Base-by-base conservation (phyloP, 2,113 vertebrate species). In the Excalfactoria chinensis region DNA sequence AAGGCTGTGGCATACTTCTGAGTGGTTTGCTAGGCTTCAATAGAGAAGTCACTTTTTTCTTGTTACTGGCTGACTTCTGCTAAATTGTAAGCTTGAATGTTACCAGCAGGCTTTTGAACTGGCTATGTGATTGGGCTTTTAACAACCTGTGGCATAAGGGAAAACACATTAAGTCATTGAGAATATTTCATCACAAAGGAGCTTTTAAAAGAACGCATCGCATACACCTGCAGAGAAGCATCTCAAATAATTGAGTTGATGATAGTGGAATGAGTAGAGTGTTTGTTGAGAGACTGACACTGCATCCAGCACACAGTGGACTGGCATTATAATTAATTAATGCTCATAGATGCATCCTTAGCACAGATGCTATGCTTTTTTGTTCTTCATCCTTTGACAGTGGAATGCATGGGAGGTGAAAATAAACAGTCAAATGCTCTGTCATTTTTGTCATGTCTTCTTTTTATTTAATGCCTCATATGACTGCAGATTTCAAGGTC, bases 301-400 rank as follows among this genome's bases (percentile, higher is more conserved):
- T 56, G 56, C 62, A 91, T 56, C 75, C 62, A 89, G 87, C 69
- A 77, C 84, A 81, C 44, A 76, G 71, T 93, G 72, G 75, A 71
- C 79, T 78, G 73, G 30, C 30, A 28, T 88, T 84, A 74, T 86
- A 91, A 91, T 91, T 93, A 95, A 96, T 96, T 93, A 96, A 95
- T 88, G 68, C 79, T 93, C 48, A 64, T 60, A 93, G 89, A 44
- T 4, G 2, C 70, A 93, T 93, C 79, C 72, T 85, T 83, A 88
- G 82, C 58, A 71, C 75, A 93, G 75, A 84, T 93, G 70, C 72
- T 68, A 5, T 62, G 72, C 43, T 81, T 91, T 92, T 85, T 84
- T 73, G 34, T 77, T 58, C 59, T 86, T 89, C 75, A 74, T 91
- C 30, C 13, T 91, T 81, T 91, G 60, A 85, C 72, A 89, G 44